These are phyloP conservation scores for Cheilosia impressa DNA, from an alignment of 2,888 invertebrate species.

Conservation along the genomic window DNA sequence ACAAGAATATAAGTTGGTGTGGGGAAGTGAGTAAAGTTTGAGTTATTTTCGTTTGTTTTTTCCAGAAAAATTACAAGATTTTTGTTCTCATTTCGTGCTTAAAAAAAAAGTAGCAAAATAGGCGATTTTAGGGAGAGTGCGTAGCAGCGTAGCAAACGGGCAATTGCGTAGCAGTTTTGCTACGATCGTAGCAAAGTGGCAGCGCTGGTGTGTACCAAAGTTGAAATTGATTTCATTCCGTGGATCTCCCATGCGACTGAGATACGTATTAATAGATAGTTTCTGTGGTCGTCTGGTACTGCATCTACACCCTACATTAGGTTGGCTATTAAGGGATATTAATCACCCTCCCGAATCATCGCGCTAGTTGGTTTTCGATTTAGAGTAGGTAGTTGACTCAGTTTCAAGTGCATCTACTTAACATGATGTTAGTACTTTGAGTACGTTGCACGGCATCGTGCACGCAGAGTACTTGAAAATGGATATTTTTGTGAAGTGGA, in stretches of 20 bases:
- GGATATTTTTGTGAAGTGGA: slow-evolving; percentile 62
- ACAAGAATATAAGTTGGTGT: too few relatives aligned
- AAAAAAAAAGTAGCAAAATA: too few relatives aligned
- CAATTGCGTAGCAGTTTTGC: too few relatives aligned
- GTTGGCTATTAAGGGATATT: slow-evolving; percentile 66
- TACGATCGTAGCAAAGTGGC: too few relatives aligned
- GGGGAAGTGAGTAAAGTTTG: too few relatives aligned
- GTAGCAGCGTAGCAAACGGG: too few relatives aligned
- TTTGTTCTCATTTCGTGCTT: too few relatives aligned
- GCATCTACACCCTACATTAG: slow-evolving; percentile 1
- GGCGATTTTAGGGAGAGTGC: too few relatives aligned
- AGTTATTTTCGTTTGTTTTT: too few relatives aligned
- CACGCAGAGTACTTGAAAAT: slow-evolving; percentile 56
- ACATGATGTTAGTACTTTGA: slow-evolving; percentile 59
- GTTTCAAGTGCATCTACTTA: slow-evolving; percentile 67
- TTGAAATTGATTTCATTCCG: slow-evolving; percentile 67
- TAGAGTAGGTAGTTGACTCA: slow-evolving; percentile 48
- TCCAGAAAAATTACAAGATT: too few relatives aligned
- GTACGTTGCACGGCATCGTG: not conserved
- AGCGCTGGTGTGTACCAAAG: slow-evolving; percentile 57
- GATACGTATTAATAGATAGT: slow-evolving; percentile 41
- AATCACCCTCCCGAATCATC: slow-evolving; percentile 63
- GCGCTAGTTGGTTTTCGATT: slow-evolving; percentile 38
- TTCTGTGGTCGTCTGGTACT: slow-evolving; percentile 26
- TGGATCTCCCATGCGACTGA: slow-evolving; percentile 52